These are phyloP conservation scores for Idaea dimidiata DNA, from an alignment of 2,888 invertebrate species.

Conservation along the genomic window DNA sequence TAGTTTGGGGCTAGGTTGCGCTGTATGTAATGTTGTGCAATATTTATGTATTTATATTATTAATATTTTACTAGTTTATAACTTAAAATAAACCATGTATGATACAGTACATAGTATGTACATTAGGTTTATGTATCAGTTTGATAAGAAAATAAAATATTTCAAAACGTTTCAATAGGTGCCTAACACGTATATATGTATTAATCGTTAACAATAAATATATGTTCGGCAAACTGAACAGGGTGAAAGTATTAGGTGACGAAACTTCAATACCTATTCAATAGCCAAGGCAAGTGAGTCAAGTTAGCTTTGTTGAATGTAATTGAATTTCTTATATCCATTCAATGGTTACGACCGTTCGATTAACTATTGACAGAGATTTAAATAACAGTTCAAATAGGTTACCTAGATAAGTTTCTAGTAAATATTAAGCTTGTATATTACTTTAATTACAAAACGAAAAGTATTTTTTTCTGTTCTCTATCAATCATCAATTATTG, in stretches of 20 bases:
- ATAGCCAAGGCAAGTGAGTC: conserved; percentile 49
- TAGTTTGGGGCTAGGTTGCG: no score
- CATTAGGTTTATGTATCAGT: not conserved
- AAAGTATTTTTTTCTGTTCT: no score
- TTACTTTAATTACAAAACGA: no score
- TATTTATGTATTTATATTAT: no score
- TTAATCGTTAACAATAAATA: conserved; percentile 14
- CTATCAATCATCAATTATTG: no score
- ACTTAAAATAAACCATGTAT: not conserved
- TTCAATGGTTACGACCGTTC: conserved; percentile 22
- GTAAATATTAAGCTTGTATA: not conserved
- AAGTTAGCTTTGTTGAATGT: conserved; percentile 51
- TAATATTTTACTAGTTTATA: not conserved
- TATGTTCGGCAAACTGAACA: conserved; percentile 26
- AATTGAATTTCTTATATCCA: conserved; percentile 43
- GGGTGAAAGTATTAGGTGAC: conserved; percentile 61
- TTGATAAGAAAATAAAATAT: not conserved
- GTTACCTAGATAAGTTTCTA: not conserved
- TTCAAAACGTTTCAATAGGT: not conserved
- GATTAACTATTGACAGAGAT: conserved; percentile 23
- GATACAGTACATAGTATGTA: no score
- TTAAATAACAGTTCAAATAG: not conserved
- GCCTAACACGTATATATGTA: no score
- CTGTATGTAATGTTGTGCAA: no score
- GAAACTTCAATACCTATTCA: conserved; percentile 39